phyloP scores from a whole-genome alignment of 2,888 invertebrate species.

The Sarcophaga subvicina region DNA sequence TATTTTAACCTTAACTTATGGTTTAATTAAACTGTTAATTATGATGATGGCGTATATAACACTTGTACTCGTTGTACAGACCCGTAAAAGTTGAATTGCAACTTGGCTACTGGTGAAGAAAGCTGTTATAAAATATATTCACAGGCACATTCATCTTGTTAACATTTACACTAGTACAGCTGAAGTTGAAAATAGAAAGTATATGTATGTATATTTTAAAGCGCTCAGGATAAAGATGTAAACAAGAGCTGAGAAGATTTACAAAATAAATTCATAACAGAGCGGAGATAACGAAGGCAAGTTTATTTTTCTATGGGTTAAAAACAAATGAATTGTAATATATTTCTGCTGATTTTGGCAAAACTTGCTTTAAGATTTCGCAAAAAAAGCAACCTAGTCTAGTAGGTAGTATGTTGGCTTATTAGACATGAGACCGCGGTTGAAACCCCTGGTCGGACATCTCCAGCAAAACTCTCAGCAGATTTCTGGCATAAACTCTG shows the following conservation, averaged over 20 bases:
- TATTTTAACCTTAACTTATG: conserved; percentile 59
- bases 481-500: no score
- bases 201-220: no score
- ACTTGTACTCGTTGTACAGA: no score
- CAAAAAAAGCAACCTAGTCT: no score
- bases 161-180: background rate
- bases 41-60: background rate
- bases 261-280: no score
- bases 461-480: no score
- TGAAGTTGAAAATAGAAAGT: no score
- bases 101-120: conserved; percentile 8
- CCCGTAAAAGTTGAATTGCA: background rate
- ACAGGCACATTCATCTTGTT: background rate
- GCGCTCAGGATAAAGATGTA: background rate
- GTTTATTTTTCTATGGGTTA: background rate
- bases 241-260: no score
- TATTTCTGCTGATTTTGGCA: background rate
- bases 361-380: background rate
- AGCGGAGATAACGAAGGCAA: no score
- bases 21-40: conserved; percentile 58
- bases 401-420: no score
- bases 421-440: no score
- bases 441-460: no score
- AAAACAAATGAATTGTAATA: background rate
- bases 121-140: background rate